Conservation (phyloP, 2,888 invertebrate species). For the Idaea straminata region DNA sequence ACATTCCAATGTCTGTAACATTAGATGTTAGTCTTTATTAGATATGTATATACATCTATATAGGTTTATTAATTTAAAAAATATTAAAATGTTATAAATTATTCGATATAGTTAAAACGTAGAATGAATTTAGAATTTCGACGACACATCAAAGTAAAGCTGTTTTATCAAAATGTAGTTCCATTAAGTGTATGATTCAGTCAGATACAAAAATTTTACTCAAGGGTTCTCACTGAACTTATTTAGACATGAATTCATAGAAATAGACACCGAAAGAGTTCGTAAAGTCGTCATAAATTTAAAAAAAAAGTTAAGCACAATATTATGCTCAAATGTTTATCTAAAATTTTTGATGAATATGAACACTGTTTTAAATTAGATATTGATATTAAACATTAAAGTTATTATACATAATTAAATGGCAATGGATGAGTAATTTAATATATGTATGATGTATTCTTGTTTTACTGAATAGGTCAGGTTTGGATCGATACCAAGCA, state of each 20-base stretch:
- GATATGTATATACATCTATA: slow-evolving; percentile 3
- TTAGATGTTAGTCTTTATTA: slow-evolving; percentile 14
- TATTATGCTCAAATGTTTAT: neutral
- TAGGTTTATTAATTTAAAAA: neutral
- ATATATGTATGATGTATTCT: neutral
- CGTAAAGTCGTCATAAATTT: neutral
- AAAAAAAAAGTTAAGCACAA: neutral
- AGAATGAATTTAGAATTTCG: slow-evolving; percentile 8
- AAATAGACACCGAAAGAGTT: neutral
- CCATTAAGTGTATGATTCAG: neutral
- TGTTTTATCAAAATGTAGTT: neutral
- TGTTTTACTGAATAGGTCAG: no score
- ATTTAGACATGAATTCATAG: neutral
- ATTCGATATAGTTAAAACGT: slow-evolving; percentile 8
- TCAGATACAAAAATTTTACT: neutral
- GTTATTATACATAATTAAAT: neutral
- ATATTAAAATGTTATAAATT: neutral
- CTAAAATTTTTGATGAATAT: slow-evolving; percentile 11
- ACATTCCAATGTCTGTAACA: slow-evolving; percentile 13
- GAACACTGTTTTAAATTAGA: neutral
- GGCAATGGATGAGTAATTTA: neutral
- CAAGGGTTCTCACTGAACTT: neutral
- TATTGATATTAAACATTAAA: neutral
- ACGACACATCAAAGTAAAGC: slow-evolving; percentile 6
- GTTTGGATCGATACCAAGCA: neutral